Base-by-base conservation (phyloP, 2,888 invertebrate genomes). In the Dynastes tityus region DNA sequence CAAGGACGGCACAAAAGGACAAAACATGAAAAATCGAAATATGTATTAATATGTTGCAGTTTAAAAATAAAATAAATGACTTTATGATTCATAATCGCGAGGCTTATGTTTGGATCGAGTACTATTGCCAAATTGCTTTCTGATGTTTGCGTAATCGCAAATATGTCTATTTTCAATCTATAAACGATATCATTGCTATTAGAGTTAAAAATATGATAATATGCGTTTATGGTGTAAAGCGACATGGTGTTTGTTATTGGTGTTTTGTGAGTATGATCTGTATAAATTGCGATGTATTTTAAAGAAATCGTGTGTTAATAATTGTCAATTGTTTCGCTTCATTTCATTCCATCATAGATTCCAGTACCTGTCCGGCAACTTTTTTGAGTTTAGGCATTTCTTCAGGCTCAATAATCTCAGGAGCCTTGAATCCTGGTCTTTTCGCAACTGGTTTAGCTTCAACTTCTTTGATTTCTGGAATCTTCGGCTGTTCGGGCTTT, bases 351-450 rank as follows among this genome's bases (percentile, higher is more conserved):
- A n/a, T 64, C 13, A 55, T n/a, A 40, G 65, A 45, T 45, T 45
- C 45, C 45, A 75, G 61, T 80, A 80, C 80, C 80, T 80, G 65
- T 78, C 71, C 76, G 37, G 55, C 45, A 51, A 63, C 55, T 58
- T 74, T 74, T 68, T 74, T 68, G 13, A 79, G 77, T 78, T 79
- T 80, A 40, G 76, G 76, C 37, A 80, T 63, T 79, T 80, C 79
- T 80, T 85, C 85, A 58, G 85, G 85, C 77, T 82, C 83, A 53
- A 81, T 70, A 75, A 80, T 79, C 82, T 85, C 85, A 40, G 85
- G 81, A 77, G 85, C 80, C 83, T 84, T 85, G 58, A 83, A 82
- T 80, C 82, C 83, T 11, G 83, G 58, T 81, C 82, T 82, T 65
- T 81, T 81, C 64, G 80, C 80, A 58, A 3, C 71, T n/a, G 80